Conservation (phyloP, 2,888 invertebrate species). For the Pandemis cinnamomeana region DNA sequence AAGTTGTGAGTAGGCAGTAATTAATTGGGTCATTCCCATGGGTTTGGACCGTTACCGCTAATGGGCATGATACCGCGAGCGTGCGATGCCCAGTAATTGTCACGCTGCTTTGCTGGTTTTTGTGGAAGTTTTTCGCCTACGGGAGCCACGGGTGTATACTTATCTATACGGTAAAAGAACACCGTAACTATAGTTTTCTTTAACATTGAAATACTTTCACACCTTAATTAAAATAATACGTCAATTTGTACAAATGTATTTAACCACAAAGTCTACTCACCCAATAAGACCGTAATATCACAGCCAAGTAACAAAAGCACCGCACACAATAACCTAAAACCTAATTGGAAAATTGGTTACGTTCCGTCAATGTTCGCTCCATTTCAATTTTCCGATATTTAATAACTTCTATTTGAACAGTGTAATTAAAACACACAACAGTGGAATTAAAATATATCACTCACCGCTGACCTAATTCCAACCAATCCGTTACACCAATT, state of each 20-base stretch:
- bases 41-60: slow-evolving; percentile 5
- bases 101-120: not conserved
- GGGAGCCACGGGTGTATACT: too few relatives aligned
- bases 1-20: not conserved
- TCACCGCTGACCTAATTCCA: slow-evolving; percentile 24
- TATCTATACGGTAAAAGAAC: too few relatives aligned
- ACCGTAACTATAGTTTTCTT: too few relatives aligned
- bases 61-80: not conserved
- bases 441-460: slow-evolving; percentile 19
- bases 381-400: slow-evolving; percentile 32
- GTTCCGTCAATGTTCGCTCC: slow-evolving; percentile 14
- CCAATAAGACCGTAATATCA: too few relatives aligned
- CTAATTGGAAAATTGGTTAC: slow-evolving; percentile 24
- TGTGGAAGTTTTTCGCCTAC: too few relatives aligned
- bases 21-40: not conserved
- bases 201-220: too few relatives aligned
- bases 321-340: slow-evolving; percentile 1
- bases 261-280: too few relatives aligned
- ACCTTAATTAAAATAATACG: too few relatives aligned
- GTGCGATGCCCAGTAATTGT: not conserved
- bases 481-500: not conserved
- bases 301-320: not conserved
- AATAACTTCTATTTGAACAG: slow-evolving; percentile 25
- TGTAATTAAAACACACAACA: slow-evolving; percentile 25
- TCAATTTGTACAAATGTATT: too few relatives aligned